A percentile compares a stretch with the other conserved stretches of the same genome.
phyloP scores from a whole-genome alignment of 2,113 vertebrate genomes.

The Indicator indicator region DNA sequence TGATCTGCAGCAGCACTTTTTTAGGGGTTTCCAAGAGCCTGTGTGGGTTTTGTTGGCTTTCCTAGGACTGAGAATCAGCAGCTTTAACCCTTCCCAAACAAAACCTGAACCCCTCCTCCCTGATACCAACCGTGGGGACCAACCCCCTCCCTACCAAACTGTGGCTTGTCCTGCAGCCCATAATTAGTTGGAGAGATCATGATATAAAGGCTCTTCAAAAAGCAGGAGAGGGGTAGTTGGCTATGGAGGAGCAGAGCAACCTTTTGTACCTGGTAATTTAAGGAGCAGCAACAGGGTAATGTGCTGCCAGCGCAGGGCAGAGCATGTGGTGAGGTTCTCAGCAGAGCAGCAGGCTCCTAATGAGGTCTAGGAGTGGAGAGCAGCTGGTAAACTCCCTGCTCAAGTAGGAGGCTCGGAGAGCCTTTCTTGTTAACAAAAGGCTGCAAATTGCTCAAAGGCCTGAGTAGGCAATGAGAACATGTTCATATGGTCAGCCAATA shows the following conservation, averaged over 20 bases:
- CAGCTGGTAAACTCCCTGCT: slow-evolving; percentile 98
- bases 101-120: not conserved
- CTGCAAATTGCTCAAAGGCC: slow-evolving; percentile 98
- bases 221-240: slow-evolving; percentile 76
- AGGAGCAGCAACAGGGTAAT: slow-evolving; percentile 88
- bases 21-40: not conserved
- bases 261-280: slow-evolving; percentile 87
- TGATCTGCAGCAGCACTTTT: not conserved
- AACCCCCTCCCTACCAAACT: slow-evolving; percentile 75
- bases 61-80: slow-evolving; percentile 36
- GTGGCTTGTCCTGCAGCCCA: slow-evolving; percentile 77
- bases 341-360: slow-evolving; percentile 95
- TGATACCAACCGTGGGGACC: slow-evolving; percentile 58
- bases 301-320: slow-evolving; percentile 81
- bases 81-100: slow-evolving; percentile 33
- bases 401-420: slow-evolving; percentile 88
- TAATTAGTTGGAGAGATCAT: slow-evolving; percentile 88
- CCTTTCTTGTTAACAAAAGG: slow-evolving; percentile 98
- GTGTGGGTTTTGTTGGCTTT: not conserved
- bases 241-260: slow-evolving; percentile 76
- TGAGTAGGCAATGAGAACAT: slow-evolving; percentile 96
- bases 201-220: slow-evolving; percentile 80
- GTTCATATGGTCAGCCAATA: slow-evolving; percentile 91
- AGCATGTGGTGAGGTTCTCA: slow-evolving; percentile 99
- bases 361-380: slow-evolving; percentile 95